Evolutionary conservation across 2,113 vertebrate genomes (phyloP).

Genomic region (Microtus ochrogaster): DNA sequence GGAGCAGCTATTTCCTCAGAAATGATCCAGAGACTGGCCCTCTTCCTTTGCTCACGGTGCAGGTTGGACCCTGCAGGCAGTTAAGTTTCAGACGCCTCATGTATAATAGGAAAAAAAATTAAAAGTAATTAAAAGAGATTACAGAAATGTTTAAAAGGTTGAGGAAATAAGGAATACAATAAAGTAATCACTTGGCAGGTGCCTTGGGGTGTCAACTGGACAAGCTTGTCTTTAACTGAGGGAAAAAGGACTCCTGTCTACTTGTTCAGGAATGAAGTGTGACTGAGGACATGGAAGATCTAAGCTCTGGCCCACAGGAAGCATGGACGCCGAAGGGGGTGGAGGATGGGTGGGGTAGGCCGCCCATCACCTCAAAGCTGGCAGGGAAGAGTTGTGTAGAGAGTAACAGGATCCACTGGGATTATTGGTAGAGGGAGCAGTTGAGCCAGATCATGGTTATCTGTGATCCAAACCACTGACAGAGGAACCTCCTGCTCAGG

Average conservation of each 20-base stretch:
- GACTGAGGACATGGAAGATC: neutral
- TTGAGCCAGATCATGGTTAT: neutral
- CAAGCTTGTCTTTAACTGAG: neutral
- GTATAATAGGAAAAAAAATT: neutral
- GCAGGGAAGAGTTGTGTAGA: neutral
- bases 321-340: neutral
- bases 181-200: neutral
- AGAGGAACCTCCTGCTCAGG: neutral
- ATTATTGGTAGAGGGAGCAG: rapidly evolving
- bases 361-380: neutral
- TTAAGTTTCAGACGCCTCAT: neutral
- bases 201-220: neutral
- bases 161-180: neutral
- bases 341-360: neutral
- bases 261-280: neutral
- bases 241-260: neutral
- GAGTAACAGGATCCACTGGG: neutral
- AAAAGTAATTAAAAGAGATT: neutral
- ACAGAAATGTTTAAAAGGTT: neutral
- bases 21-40: neutral
- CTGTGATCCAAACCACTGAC: neutral
- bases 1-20: neutral
- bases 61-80: neutral
- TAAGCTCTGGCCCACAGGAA: neutral
- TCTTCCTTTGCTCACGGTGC: neutral